phyloP scores from a whole-genome alignment of 1,140 invertebrate genomes.

The Pseudachorutes palmiensis region DNA sequence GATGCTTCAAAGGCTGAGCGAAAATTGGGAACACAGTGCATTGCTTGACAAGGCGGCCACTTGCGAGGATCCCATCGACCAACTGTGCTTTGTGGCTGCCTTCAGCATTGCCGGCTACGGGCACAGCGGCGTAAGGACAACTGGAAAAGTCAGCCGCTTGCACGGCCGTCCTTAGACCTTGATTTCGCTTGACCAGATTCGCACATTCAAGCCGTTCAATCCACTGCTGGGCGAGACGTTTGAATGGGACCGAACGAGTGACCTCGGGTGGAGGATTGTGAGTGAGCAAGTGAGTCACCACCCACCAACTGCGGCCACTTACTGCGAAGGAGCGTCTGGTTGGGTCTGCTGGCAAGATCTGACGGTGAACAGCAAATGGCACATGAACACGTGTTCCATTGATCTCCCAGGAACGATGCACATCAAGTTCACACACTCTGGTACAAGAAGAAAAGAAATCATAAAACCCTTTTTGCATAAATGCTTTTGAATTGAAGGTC shows the following conservation, averaged over 20 bases:
- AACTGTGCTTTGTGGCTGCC: conserved; percentile 51
- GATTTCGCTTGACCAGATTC: conserved; percentile 83
- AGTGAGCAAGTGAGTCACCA: conserved; percentile 42
- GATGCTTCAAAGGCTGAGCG: conserved; percentile 86
- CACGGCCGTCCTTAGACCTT: too few relatives aligned
- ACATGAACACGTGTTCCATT: conserved; percentile 23
- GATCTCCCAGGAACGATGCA: conserved; percentile 27
- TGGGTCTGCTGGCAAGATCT: conserved; percentile 35
- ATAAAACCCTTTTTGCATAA: background rate
- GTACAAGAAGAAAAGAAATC: too few relatives aligned
- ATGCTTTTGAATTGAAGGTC: conserved; percentile 25
- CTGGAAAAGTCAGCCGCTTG: conserved; percentile 88
- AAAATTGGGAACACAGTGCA: conserved; percentile 89
- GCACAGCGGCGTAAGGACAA: conserved; percentile 44
- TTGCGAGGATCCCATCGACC: conserved; percentile 62
- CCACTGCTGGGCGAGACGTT: conserved; percentile 91
- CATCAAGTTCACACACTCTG: conserved; percentile 21
- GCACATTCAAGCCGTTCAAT: conserved; percentile 92
- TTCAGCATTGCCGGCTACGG: conserved; percentile 30
- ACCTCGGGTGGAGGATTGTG: conserved; percentile 49
- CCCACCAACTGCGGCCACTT: conserved; percentile 28
- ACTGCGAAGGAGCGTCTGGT: conserved; percentile 24
- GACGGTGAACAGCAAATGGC: conserved; percentile 29
- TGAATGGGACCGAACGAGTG: conserved; percentile 56
- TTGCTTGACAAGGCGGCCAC: conserved; percentile 69